Conservation (phyloP, 2,113 vertebrate species). For the Rhea pennata region DNA sequence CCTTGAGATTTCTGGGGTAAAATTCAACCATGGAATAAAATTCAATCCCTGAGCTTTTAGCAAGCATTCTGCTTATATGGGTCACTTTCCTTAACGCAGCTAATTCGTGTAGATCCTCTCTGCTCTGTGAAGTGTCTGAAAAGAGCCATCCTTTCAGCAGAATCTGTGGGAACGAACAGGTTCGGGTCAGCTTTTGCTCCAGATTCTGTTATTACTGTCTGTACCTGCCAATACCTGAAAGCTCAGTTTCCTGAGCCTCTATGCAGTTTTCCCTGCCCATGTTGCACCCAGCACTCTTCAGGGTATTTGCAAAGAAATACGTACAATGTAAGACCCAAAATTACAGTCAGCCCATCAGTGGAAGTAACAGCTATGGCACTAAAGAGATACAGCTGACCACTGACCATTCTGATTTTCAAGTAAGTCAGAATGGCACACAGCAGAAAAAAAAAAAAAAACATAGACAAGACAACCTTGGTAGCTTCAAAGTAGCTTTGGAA, state of each 20-base stretch:
- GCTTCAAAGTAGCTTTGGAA: neutral
- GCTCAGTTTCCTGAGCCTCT: neutral
- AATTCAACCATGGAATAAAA: neutral
- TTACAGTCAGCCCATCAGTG: neutral
- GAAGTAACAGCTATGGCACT: neutral
- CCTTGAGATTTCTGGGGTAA: neutral
- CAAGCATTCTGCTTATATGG: neutral
- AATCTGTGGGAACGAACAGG: neutral
- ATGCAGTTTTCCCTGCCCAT: neutral
- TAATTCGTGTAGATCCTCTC: neutral
- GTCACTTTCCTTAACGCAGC: neutral
- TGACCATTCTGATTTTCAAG: neutral
- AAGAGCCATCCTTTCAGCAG: neutral
- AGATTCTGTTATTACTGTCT: neutral
- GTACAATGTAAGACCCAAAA: neutral
- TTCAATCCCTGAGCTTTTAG: neutral
- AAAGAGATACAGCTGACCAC: neutral
- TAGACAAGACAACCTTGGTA: neutral
- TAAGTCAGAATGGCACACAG: neutral
- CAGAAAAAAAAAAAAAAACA: neutral
- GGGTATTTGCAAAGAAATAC: neutral
- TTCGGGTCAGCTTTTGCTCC: neutral
- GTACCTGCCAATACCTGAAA: neutral
- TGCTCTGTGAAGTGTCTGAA: neutral
- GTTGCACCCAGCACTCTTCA: neutral